Evolutionary conservation across 2,113 vertebrate genomes (phyloP).

Genomic region (Anolis sagrei): DNA sequence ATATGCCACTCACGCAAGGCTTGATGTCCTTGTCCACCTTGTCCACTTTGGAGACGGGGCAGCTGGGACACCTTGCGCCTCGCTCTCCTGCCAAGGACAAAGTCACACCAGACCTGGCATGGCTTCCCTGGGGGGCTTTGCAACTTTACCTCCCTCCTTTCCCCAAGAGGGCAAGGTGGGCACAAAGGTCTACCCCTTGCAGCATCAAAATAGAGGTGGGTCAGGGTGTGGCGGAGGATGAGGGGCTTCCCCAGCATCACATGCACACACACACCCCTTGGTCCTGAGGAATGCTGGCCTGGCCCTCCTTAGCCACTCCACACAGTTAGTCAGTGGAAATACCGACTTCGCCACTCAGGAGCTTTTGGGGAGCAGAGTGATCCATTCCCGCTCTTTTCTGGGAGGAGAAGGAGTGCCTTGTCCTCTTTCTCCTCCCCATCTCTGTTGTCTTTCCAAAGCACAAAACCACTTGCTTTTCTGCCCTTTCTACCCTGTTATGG

Average conservation of each 20-base stretch:
- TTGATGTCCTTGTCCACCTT: background rate
- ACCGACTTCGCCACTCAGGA: background rate
- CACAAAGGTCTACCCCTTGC: background rate
- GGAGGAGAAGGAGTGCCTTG: background rate
- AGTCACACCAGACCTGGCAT: background rate
- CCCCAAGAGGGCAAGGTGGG: background rate
- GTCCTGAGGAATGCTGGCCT: background rate
- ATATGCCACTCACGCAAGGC: background rate
- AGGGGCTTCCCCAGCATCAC: background rate
- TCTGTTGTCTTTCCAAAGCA: slow-evolving; percentile 20
- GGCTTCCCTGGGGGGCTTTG: slow-evolving; percentile 40
- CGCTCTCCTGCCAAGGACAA: background rate
- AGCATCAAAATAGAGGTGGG: background rate
- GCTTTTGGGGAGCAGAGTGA: slow-evolving; percentile 16
- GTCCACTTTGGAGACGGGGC: background rate
- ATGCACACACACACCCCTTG: background rate
- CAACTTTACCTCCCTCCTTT: background rate
- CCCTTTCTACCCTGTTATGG: slow-evolving; percentile 49
- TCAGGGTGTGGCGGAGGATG: background rate
- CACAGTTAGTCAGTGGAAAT: slow-evolving; percentile 45
- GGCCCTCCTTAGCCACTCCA: slow-evolving; percentile 4
- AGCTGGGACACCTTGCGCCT: background rate
- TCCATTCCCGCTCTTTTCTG: slow-evolving; percentile 47
- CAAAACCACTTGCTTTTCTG: slow-evolving; percentile 59
- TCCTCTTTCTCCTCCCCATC: background rate